Base-by-base conservation (phyloP, 2,113 vertebrate genomes). In the Malurus alboscapulatus region DNA sequence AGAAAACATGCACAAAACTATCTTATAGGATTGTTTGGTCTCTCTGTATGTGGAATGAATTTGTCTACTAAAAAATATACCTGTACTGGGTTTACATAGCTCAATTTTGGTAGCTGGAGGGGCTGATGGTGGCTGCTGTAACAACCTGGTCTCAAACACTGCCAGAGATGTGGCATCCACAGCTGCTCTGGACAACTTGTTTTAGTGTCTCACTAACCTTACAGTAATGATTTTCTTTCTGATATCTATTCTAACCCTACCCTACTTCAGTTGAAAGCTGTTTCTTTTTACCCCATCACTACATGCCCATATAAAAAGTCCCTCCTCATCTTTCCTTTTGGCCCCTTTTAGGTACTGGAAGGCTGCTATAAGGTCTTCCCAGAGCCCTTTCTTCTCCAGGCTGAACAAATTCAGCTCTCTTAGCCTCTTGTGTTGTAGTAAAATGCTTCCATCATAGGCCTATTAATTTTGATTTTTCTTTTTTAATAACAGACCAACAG, bases 301-400 rank as follows among this genome's bases (percentile, higher is more conserved):
- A 15, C n/a, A 18, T 7, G 7, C 1, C 14, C 12, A 2, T 25
- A 21, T 9, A 25, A 29, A 26, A 61, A 0, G 0, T 18, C 14
- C 17, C 29, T 67, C 40, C 16, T 68, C 29, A 12, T 34, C 17
- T 34, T 68, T 47, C 29, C 9, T 54, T 0, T 54, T 47, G n/a
- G 9, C 4, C 32, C 6, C 7, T 7, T 68, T 30, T 26, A 1
- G 1, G 25, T 34, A 34, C n/a, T 13, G 25, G 20, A 68, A 68
- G 36, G 14, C 4, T 68, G 9, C 24, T 40, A 5, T 24, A 40
- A 59, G 13, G 19, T 34, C 4, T 15, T 11, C 8, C 24, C 47
- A 54, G 53, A 61, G 9, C 14, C 54, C 59, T 74, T 18, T 51
- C 18, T 58, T 66, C 27, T 30, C 6, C 53, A 53, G 3, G 17